A percentile compares a stretch with the other conserved stretches of the same genome.
phyloP scores from a whole-genome alignment of 2,113 vertebrate species.

The Eretmochelys imbricata region DNA sequence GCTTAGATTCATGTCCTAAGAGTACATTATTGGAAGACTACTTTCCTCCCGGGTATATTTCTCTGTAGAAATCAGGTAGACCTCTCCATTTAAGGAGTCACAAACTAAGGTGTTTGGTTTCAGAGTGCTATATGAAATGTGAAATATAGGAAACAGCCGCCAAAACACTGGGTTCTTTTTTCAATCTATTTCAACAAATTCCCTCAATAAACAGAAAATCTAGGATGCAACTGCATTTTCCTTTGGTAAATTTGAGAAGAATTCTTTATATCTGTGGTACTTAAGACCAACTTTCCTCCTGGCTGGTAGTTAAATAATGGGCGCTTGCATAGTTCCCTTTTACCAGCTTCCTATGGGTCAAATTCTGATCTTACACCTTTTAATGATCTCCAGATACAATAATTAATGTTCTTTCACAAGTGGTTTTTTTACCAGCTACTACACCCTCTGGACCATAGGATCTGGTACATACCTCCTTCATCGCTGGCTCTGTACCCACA shows the following conservation, averaged over 20 bases:
- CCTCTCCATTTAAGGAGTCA: not conserved
- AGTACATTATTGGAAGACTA: not conserved
- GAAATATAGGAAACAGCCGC: constrained; percentile 26
- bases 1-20: not conserved
- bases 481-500: constrained; percentile 90
- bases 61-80: not conserved
- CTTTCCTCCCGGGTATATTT: not conserved
- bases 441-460: not conserved
- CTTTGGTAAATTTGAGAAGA: not conserved
- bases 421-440: not conserved
- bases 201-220: constrained; percentile 25
- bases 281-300: constrained; percentile 5
- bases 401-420: not conserved
- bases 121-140: not conserved
- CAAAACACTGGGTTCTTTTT: not conserved
- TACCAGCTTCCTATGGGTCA: not conserved
- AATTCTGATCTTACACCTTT: not conserved
- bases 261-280: not conserved
- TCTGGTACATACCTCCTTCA: constrained; percentile 89
- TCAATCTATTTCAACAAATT: not conserved
- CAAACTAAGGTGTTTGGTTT: not conserved
- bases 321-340: not conserved
- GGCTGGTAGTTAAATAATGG: not conserved
- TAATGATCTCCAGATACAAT: not conserved
- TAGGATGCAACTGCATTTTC: not conserved